Evolutionary conservation across 2,113 vertebrate genomes (phyloP).

Genomic region (Hippolais icterina): DNA sequence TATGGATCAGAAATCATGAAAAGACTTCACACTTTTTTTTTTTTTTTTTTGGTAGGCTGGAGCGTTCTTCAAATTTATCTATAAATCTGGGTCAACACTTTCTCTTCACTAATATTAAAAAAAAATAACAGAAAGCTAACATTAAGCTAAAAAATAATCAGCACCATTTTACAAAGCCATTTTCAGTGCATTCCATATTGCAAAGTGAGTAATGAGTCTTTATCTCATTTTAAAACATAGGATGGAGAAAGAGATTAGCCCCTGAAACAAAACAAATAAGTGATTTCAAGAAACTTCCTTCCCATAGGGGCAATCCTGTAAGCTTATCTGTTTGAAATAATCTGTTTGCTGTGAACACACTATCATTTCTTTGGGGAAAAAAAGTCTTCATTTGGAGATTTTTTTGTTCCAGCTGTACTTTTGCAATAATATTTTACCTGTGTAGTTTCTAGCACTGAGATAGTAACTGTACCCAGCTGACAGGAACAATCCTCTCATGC

Average conservation of each 20-base stretch:
- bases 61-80: neutral
- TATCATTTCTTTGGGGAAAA: neutral
- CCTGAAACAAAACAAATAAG: neutral
- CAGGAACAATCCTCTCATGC: neutral
- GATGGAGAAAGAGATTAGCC: neutral
- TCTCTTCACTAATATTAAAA: neutral
- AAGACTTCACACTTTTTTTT: neutral
- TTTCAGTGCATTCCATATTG: neutral
- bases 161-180: neutral
- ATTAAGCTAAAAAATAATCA: neutral
- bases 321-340: neutral
- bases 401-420: neutral
- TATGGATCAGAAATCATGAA: neutral
- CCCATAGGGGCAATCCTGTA: neutral
- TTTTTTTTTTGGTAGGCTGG: accelerated
- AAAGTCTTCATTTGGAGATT: neutral
- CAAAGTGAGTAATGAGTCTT: neutral
- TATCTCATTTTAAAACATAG: neutral
- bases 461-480: neutral
- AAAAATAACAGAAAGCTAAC: neutral
- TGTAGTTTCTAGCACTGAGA: neutral
- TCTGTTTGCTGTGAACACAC: neutral
- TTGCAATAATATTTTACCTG: neutral
- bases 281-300: neutral
- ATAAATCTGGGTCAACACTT: neutral